Base-by-base conservation (phyloP, 2,113 vertebrate genomes). In the Cathartes aura region DNA sequence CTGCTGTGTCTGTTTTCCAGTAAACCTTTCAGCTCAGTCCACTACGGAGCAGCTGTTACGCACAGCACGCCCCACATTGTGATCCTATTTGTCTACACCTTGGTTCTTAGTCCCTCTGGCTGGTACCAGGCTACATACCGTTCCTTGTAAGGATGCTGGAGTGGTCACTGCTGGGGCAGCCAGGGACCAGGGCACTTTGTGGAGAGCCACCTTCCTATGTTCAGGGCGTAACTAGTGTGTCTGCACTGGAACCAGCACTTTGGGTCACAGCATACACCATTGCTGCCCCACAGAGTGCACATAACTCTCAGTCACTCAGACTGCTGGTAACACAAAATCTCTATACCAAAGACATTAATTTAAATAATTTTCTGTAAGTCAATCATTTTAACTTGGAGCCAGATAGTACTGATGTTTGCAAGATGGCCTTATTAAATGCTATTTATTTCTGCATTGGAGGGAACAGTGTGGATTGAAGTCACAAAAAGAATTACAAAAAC, bases 401-500 rank as follows among this genome's bases (percentile, higher is more conserved):
- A 93, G 76, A 82, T 83, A 93, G 38, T 74, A 91, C 48, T 89
- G 86, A 84, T 92, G 55, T 60, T 90, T 89, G 85, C 71, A 93
- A 91, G 71, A 92, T 62, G 42, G 82, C 71, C 84, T 86, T 93
- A 93, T 81, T 87, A 87, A 56, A 80, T 79, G 64, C 29, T 93
- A 42, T 82, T 91, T 92, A 91, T 95, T 97, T 92, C 81, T 96
- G 48, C 60, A 75, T 67, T 74, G 74, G 58, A 89, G 50, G 87
- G 71, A 92, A 90, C 63, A 84, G 59, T 74, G 80, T 58, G 34
- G n/a, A 58, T 14, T 96, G 84, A 92, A 96, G 80, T 87, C 66
- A 84, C 62, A 93, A 74, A 93, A 94, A 96, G 42, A 91, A 92
- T 88, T 92, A 92, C 32, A 91, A 84, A 96, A 87, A 60, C 40